Percentiles rank a stretch among this genome's conserved stretches.
Evolutionary conservation across 2,888 invertebrate species (phyloP).

Genomic region (Apotomis turbidana): DNA sequence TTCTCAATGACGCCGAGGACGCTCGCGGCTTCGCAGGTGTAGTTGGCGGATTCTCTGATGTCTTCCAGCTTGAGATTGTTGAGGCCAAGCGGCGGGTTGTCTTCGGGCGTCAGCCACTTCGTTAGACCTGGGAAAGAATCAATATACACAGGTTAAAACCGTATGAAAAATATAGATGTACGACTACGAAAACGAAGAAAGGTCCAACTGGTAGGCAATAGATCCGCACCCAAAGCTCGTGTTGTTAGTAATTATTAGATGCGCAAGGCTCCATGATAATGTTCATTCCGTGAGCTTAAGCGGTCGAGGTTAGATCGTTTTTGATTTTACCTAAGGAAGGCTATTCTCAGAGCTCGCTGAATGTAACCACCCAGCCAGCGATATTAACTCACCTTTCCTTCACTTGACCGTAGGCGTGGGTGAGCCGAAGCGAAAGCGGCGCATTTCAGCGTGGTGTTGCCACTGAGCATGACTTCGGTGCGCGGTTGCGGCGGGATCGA

Average conservation of each 20-base stretch:
- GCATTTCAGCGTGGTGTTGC: conserved; percentile 96
- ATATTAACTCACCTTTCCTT: conserved; percentile 86
- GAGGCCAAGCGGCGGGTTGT: conserved; percentile 92
- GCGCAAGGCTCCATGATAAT: too few relatives aligned
- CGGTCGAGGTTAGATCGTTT: too few relatives aligned
- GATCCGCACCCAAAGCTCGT: too few relatives aligned
- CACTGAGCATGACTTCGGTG: conserved; percentile 96
- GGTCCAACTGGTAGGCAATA: too few relatives aligned
- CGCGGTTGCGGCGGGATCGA: conserved; percentile 94
- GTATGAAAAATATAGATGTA: too few relatives aligned
- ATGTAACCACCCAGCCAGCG: not conserved
- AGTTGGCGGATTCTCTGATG: conserved; percentile 96
- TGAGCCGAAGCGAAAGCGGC: conserved; percentile 98
- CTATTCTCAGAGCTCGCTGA: too few relatives aligned
- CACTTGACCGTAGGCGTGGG: conserved; percentile 99
- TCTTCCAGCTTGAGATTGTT: conserved; percentile 94
- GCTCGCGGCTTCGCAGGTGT: conserved; percentile 98
- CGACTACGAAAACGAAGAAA: too few relatives aligned
- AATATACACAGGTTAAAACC: not conserved
- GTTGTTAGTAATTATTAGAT: too few relatives aligned
- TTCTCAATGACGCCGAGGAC: conserved; percentile 96
- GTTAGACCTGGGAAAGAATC: conserved; percentile 79
- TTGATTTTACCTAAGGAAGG: too few relatives aligned
- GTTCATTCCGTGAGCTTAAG: too few relatives aligned
- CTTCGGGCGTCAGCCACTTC: conserved; percentile 94